These are phyloP conservation scores for Oryzaephilus surinamensis DNA, from an alignment of 1,140 invertebrate genomes.

Conservation along the genomic window DNA sequence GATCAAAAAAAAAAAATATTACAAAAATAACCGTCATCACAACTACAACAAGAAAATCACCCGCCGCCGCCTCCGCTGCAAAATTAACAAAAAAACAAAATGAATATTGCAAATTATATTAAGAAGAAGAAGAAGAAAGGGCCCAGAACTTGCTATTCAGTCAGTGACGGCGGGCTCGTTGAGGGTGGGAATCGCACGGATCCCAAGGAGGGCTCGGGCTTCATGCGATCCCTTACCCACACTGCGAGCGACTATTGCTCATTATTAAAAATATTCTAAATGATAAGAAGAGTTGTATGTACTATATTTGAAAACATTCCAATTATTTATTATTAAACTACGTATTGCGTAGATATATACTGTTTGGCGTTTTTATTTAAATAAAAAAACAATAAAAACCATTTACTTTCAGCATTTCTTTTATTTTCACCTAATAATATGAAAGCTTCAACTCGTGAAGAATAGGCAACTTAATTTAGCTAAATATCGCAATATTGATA, in stretches of 20 bases:
- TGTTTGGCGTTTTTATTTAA: slow-evolving; percentile 39
- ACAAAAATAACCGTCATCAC: too few species aligned
- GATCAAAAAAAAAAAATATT: slow-evolving; percentile 3
- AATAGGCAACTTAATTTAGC: too few species aligned
- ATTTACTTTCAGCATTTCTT: slow-evolving; percentile 5
- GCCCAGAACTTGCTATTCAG: too few species aligned
- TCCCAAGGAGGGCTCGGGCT: slow-evolving; percentile 16
- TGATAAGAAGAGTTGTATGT: slow-evolving; percentile 34
- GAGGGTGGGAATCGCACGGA: slow-evolving; percentile 16
- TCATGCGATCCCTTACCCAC: slow-evolving; percentile 20
- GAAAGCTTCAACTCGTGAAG: too few species aligned
- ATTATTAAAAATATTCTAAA: slow-evolving; percentile 38
- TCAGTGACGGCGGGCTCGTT: slow-evolving; percentile 31
- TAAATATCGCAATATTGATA: too few species aligned
- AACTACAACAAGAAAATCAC: too few species aligned
- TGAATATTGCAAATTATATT: too few species aligned
- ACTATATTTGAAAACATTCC: slow-evolving; percentile 30
- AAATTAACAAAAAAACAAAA: too few species aligned
- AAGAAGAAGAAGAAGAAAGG: too few species aligned
- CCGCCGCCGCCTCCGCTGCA: too few species aligned
- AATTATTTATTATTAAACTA: slow-evolving; percentile 32
- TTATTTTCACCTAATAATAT: too few species aligned
- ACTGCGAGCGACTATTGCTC: slow-evolving; percentile 36
- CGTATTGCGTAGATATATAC: slow-evolving; percentile 36
- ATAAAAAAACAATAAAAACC: slow-evolving; percentile 26